phyloP scores from a whole-genome alignment of 2,888 invertebrate species.

The Papilio gigon region DNA sequence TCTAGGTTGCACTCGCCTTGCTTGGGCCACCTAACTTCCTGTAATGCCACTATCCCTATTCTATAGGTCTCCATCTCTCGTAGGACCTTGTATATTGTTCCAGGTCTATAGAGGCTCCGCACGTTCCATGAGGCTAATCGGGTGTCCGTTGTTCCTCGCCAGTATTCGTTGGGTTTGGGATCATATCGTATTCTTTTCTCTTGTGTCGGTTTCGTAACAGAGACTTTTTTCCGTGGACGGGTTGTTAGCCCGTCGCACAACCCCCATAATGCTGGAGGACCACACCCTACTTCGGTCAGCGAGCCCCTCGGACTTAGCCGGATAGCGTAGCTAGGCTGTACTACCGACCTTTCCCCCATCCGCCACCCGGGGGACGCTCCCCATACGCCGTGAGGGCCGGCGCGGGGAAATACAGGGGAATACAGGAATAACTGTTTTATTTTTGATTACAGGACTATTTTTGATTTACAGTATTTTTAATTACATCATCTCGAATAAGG shows the following conservation, averaged over 20 bases:
- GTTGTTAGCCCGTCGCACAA: constrained; percentile 13
- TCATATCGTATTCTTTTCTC: too few relatives aligned
- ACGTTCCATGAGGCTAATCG: constrained; percentile 33
- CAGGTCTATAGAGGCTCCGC: constrained; percentile 14
- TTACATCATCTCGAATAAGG: background rate
- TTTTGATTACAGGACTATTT: constrained; percentile 16
- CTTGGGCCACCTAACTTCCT: constrained; percentile 31
- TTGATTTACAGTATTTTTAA: too few relatives aligned
- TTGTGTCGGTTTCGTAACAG: constrained; percentile 21
- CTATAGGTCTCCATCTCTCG: constrained; percentile 7
- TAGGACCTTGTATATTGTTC: background rate
- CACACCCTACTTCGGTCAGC: constrained; percentile 12
- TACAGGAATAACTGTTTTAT: background rate
- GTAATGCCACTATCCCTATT: constrained; percentile 16
- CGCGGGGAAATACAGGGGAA: constrained; percentile 6
- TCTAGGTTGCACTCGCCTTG: constrained; percentile 34
- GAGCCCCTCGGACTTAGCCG: constrained; percentile 8
- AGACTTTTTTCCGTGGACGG: constrained; percentile 1
- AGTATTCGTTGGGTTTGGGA: too few relatives aligned
- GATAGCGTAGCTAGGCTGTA: constrained; percentile 19
- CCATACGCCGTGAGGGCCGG: constrained; percentile 40
- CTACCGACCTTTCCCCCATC: constrained; percentile 35
- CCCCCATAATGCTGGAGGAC: constrained; percentile 20
- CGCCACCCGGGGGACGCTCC: constrained; percentile 40
- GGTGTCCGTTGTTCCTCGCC: constrained; percentile 18